A percentile compares a stretch with the other conserved stretches of the same genome.
phyloP scores from a whole-genome alignment of 2,888 invertebrate species.

The Scaptomyza caliginosa region DNA sequence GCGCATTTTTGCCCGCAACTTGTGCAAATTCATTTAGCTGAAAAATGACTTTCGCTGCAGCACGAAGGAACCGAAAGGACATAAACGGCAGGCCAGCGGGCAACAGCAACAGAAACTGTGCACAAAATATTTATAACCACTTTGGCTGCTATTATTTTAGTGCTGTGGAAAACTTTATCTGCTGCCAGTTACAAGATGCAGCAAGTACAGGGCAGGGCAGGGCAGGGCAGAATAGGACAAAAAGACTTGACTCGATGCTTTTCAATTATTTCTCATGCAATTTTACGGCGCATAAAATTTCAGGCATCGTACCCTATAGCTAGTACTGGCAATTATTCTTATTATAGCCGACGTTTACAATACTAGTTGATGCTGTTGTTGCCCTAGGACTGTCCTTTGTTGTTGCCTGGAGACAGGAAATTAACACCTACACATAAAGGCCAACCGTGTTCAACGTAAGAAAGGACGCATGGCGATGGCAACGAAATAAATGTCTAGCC shows the following conservation, averaged over 20 bases:
- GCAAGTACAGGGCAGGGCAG: constrained; percentile 11
- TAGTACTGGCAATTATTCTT: constrained; percentile 74
- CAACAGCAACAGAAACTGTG: constrained; percentile 47
- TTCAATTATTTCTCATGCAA: constrained; percentile 80
- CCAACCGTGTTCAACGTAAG: background rate
- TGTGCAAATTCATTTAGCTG: constrained; percentile 80
- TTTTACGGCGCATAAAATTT: constrained; percentile 75
- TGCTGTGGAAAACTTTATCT: constrained; percentile 74
- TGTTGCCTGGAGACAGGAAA: constrained; percentile 64
- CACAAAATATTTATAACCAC: constrained; percentile 80
- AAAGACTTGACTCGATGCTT: constrained; percentile 63
- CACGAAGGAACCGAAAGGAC: constrained; percentile 3
- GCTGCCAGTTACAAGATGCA: constrained; percentile 24
- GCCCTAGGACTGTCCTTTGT: constrained; percentile 21
- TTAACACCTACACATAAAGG: constrained; percentile 72
- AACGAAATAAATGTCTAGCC: constrained; percentile 27
- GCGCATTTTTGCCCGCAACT: constrained; percentile 69
- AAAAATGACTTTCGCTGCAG: constrained; percentile 78
- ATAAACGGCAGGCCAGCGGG: constrained; percentile 13
- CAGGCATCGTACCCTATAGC: constrained; percentile 60
- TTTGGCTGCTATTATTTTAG: constrained; percentile 77
- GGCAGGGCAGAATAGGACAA: constrained; percentile 42
- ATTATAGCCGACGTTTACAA: constrained; percentile 52
- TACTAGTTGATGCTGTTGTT: constrained; percentile 30
- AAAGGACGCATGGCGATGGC: constrained; percentile 10